phyloP scores from a whole-genome alignment of 2,113 vertebrate genomes.

The Barbus barbus region DNA sequence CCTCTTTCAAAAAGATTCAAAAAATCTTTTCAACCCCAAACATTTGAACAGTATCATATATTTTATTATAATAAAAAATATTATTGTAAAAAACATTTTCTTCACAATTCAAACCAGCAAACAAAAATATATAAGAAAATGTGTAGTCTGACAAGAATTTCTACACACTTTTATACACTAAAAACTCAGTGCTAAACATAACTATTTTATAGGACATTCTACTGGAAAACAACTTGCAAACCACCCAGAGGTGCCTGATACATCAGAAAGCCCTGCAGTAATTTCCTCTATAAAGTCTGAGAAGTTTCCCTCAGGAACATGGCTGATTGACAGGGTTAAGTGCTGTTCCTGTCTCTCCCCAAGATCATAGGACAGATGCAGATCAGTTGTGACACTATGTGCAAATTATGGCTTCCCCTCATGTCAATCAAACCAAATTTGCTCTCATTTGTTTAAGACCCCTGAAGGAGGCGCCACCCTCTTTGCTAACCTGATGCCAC shows the following conservation, averaged over 20 bases:
- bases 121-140: not conserved
- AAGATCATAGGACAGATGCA: slow-evolving; percentile 28
- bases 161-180: not conserved
- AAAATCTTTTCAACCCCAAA: not conserved
- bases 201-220: not conserved
- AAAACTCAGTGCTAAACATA: not conserved
- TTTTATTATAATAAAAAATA: not conserved
- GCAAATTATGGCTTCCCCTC: slow-evolving; percentile 36
- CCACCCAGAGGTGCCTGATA: not conserved
- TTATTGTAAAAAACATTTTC: not conserved
- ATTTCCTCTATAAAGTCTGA: not conserved
- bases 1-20: not conserved
- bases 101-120: not conserved
- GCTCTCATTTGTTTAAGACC: slow-evolving; percentile 31
- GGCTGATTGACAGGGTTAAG: slow-evolving; percentile 44
- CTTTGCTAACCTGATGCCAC: not conserved
- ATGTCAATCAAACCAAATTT: slow-evolving; percentile 51
- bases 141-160: not conserved
- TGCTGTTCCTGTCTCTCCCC: slow-evolving; percentile 34
- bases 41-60: not conserved
- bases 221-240: not conserved
- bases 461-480: not conserved
- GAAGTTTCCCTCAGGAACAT: slow-evolving; percentile 2
- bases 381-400: slow-evolving; percentile 38
- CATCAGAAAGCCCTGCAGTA: not conserved